Evolutionary conservation across 2,888 invertebrate genomes (phyloP), one percentile per base, ranked within the genome.

Genomic region (Lasius fuliginosus): DNA sequence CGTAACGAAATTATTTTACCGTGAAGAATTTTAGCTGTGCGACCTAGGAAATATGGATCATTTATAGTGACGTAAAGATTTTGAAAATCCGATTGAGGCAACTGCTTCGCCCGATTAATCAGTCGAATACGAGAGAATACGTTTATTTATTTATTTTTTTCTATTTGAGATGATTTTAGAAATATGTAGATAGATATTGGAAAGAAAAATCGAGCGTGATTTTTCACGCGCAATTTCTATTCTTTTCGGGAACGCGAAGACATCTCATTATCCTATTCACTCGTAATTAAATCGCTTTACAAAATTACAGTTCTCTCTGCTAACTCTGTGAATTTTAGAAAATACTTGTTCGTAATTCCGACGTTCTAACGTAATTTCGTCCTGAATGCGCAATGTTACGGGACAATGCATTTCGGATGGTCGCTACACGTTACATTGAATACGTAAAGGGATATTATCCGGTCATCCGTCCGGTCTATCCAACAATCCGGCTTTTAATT

Each of bases 1-100:
- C 27, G 69, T 58, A 69, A 77, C 77, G 79, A 60, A 79, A 81
- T 81, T 73, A 81, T 81, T 81, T 73, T 81, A 81, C 73, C 60
- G 60, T 81, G 46, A 81, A 81, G 73, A 81, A 73, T 71, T 81
- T 81, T 42, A 73, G 18, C 71, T 60, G 33, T 18, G 60, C 58
- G 36, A 18, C 42, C 46, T n/a, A 73, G 73, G 8, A 49, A 60
- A 73, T 81, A 58, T 58, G 77, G 68, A 40, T 46, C 18, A 36
- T 18, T 73, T 62, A 46, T 23, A 62, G 49, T n/a, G 58, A 71
- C 33, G 23, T 0, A 1, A 18, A 15, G 11, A 46, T 33, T 60
- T 49, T 12, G 71, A 33, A 27, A 23, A 36, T 49, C 27, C 18
- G 5, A 4, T 60, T 69, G 23, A 46, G 46, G 15, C 27, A 53